Conservation (phyloP, 2,797 vertebrate genomes). For the Hyperoplus immaculatus region DNA sequence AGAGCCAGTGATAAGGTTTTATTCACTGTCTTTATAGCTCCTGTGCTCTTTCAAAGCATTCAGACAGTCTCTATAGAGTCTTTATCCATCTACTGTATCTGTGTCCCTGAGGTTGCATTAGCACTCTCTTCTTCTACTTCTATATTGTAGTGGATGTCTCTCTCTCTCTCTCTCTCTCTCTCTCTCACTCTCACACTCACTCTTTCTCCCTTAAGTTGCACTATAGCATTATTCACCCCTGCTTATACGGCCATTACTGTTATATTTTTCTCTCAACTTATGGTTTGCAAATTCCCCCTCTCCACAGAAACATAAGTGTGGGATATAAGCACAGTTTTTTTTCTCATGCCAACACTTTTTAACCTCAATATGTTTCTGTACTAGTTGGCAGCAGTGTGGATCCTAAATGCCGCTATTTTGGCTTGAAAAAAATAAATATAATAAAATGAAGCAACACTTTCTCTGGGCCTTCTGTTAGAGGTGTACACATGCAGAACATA, state of each 20-base stretch:
- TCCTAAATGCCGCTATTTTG: neutral
- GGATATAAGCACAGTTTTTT: neutral
- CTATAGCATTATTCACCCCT: conserved; percentile 6
- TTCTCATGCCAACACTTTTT: neutral
- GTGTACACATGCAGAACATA: conserved; percentile 27
- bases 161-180: conserved; percentile 5
- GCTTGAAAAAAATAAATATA: neutral
- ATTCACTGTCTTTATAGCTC: conserved; percentile 14
- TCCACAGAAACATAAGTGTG: neutral
- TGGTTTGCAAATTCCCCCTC: neutral
- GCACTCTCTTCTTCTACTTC: neutral
- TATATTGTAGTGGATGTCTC: neutral
- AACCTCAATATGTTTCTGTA: neutral
- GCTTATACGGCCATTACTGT: conserved; percentile 11
- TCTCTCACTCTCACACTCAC: conserved; percentile 2
- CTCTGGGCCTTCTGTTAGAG: neutral
- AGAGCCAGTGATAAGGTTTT: conserved; percentile 3
- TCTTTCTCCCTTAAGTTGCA: conserved; percentile 8
- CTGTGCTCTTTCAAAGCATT: neutral
- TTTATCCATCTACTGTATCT: conserved; percentile 25
- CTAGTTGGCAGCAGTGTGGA: conserved; percentile 3
- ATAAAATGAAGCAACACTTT: neutral
- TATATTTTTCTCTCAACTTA: conserved; percentile 15
- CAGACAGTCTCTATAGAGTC: conserved; percentile 10
- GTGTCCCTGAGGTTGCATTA: conserved; percentile 34